A percentile compares a stretch with the other conserved stretches of the same genome.
Evolutionary conservation across 2,888 invertebrate species (phyloP).

Genomic region (Mesorhabditis spiculigera): DNA sequence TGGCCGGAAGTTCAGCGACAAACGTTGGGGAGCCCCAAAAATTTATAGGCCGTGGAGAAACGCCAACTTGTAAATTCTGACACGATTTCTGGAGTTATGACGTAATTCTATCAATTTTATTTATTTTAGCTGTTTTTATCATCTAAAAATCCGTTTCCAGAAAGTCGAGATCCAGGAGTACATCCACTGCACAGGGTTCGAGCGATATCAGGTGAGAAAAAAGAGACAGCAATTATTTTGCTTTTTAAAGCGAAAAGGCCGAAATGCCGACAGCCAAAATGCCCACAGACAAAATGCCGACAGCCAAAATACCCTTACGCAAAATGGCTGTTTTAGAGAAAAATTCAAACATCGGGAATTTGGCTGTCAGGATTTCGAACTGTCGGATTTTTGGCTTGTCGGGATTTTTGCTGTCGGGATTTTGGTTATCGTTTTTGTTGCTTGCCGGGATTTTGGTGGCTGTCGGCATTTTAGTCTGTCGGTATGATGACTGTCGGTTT

Average conservation of each 20-base stretch:
- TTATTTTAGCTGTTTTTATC: background rate
- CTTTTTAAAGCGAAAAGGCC: background rate
- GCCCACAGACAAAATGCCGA: no score
- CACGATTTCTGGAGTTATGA: background rate
- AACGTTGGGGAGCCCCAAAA: constrained; percentile 5
- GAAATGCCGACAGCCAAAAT: no score
- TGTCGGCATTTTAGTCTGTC: no score
- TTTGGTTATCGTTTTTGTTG: no score
- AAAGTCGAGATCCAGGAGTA: constrained; percentile 1
- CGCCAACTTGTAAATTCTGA: background rate
- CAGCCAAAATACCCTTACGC: no score
- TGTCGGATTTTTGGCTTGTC: no score
- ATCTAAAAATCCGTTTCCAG: background rate
- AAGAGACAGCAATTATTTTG: constrained; percentile 19
- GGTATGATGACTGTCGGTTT: no score
- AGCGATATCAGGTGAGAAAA: constrained; percentile 23
- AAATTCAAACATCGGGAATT: no score
- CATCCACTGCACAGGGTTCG: constrained; percentile 26
- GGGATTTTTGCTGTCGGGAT: no score
- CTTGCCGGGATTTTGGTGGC: no score
- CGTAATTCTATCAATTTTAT: background rate
- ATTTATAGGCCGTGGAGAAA: background rate
- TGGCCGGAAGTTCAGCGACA: background rate
- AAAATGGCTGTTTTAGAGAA: no score
- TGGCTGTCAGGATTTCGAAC: no score